Evolutionary conservation across 2,888 invertebrate genomes (phyloP).

Genomic region (Drosophila meridiana): DNA sequence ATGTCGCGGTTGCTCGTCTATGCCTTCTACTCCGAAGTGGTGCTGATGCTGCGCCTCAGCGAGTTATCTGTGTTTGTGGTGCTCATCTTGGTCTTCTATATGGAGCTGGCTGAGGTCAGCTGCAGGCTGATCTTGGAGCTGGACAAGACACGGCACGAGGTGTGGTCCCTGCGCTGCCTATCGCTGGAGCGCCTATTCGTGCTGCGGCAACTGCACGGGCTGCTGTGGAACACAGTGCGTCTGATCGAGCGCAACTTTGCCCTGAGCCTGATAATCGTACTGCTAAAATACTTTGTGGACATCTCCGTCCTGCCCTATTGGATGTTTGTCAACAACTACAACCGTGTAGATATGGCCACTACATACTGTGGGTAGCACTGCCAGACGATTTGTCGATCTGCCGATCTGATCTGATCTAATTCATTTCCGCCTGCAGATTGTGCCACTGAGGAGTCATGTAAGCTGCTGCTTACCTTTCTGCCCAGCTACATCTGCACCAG

Average conservation of each 20-base stretch:
- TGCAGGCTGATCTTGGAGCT: conserved; percentile 36
- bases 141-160: conserved; percentile 43
- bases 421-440: conserved; percentile 42
- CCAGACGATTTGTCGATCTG: no score
- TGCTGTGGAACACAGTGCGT: conserved; percentile 59
- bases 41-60: conserved; percentile 58
- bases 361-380: conserved; percentile 48
- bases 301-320: conserved; percentile 69
- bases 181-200: conserved; percentile 38
- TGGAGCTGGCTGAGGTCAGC: conserved; percentile 47
- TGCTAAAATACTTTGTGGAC: conserved; percentile 70
- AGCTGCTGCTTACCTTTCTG: conserved; percentile 50
- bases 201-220: conserved; percentile 67
- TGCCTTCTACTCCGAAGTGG: conserved; percentile 67
- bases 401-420: neutral
- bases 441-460: conserved; percentile 43
- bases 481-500: conserved; percentile 67
- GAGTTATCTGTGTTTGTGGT: conserved; percentile 64
- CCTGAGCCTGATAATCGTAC: conserved; percentile 58
- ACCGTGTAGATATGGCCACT: neutral
- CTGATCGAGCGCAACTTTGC: conserved; percentile 65
- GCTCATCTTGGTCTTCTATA: conserved; percentile 51
- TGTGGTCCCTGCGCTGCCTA: conserved; percentile 23
- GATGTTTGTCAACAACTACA: conserved; percentile 46
- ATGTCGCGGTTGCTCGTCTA: conserved; percentile 19